These are phyloP conservation scores for Patella depressa DNA, from an alignment of 2,888 invertebrate genomes.

Conservation along the genomic window DNA sequence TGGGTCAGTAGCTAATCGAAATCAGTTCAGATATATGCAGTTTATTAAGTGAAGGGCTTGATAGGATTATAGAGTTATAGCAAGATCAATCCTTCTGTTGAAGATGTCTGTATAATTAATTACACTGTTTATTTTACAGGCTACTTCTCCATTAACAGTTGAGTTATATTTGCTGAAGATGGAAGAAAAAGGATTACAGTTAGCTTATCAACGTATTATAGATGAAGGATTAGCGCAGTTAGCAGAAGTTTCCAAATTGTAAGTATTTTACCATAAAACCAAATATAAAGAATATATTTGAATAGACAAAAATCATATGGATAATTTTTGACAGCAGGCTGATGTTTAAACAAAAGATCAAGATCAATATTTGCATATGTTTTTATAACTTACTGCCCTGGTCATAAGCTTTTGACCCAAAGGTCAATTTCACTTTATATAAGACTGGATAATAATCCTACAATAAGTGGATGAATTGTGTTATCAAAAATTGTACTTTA, in stretches of 20 bases:
- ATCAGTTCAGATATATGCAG: not conserved
- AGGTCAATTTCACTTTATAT: not conserved
- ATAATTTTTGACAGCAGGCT: no score
- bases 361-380: not conserved
- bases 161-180: conserved; percentile 40
- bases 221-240: conserved; percentile 24
- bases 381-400: not conserved
- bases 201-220: conserved; percentile 28
- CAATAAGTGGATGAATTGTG: no score
- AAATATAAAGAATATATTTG: no score
- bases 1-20: not conserved
- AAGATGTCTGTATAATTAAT: not conserved
- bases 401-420: not conserved
- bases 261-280: not conserved
- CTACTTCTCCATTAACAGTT: not conserved
- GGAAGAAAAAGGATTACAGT: conserved; percentile 22
- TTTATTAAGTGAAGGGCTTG: not conserved
- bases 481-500: no score
- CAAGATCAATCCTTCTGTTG: not conserved
- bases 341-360: no score
- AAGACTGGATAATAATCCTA: not conserved
- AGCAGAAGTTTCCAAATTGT: conserved; percentile 18
- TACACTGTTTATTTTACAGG: not conserved
- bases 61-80: not conserved
- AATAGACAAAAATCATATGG: no score